Evolutionary conservation across 2,888 invertebrate species (phyloP).

Genomic region (Lasius fuliginosus): DNA sequence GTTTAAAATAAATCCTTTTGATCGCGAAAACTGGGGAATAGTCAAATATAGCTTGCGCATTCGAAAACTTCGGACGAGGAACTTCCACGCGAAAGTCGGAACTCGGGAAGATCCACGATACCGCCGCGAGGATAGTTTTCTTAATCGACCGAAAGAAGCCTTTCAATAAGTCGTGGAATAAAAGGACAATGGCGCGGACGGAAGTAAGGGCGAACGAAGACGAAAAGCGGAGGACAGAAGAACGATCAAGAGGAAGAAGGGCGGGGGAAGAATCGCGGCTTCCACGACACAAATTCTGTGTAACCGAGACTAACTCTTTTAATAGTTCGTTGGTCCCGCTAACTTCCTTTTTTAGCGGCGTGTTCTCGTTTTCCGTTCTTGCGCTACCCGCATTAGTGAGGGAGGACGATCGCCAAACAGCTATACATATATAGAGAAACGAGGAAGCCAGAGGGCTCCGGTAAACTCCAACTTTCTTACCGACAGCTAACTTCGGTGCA

Average conservation of each 20-base stretch:
- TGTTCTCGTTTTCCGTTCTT: conserved; percentile 57
- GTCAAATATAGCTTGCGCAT: conserved; percentile 28
- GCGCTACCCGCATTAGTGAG: conserved; percentile 77
- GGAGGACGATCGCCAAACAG: conserved; percentile 77
- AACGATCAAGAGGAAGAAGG: neutral
- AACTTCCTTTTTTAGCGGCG: conserved; percentile 62
- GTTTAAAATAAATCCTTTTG: conserved; percentile 29
- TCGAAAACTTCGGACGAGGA: conserved; percentile 20
- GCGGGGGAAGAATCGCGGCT: neutral
- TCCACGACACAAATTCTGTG: conserved; percentile 71
- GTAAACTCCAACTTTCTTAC: conserved; percentile 76
- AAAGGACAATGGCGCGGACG: conserved; percentile 29
- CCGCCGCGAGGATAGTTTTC: conserved; percentile 58
- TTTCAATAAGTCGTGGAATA: conserved; percentile 62
- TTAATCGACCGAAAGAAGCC: conserved; percentile 62
- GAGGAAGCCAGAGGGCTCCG: conserved; percentile 64
- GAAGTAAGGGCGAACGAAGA: conserved; percentile 21
- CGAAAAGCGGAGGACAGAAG: conserved; percentile 14
- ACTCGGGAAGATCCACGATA: conserved; percentile 44
- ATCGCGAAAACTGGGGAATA: conserved; percentile 5
- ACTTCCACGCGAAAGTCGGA: conserved; percentile 20
- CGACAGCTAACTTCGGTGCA: conserved; percentile 74
- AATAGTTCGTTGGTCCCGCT: conserved; percentile 69
- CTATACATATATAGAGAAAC: conserved; percentile 68
- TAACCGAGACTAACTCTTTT: conserved; percentile 78